Evolutionary conservation across 2,888 invertebrate genomes (phyloP).

Genomic region (Muscina levida): DNA sequence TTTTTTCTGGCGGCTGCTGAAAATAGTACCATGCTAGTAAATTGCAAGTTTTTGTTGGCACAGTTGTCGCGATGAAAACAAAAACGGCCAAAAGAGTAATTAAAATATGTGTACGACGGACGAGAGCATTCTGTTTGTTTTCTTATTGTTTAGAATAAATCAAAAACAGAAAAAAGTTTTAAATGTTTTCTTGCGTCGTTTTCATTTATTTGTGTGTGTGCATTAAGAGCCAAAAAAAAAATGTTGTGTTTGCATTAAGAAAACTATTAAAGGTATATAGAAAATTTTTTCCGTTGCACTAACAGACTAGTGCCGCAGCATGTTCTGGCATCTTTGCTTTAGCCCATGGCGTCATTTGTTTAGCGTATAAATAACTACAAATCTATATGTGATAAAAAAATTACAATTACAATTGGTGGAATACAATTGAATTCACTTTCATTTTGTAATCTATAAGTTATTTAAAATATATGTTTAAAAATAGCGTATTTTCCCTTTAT

Average conservation of each 20-base stretch:
- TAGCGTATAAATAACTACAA: too few relatives aligned
- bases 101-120: not conserved
- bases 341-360: too few relatives aligned
- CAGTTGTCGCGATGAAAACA: not conserved
- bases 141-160: not conserved
- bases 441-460: too few relatives aligned
- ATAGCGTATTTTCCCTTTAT: too few relatives aligned
- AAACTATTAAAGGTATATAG: not conserved
- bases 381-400: too few relatives aligned
- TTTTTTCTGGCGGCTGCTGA: constrained; percentile 23
- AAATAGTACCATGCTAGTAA: not conserved
- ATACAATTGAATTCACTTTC: too few relatives aligned
- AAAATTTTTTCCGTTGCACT: not conserved
- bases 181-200: not conserved
- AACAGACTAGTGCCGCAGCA: too few relatives aligned
- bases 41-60: not conserved
- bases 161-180: not conserved
- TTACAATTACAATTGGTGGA: too few relatives aligned
- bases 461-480: too few relatives aligned
- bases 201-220: not conserved
- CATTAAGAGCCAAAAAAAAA: not conserved
- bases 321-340: too few relatives aligned
- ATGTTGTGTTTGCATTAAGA: not conserved
- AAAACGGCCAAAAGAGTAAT: constrained; percentile 2
- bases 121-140: not conserved